phyloP scores from a whole-genome alignment of 2,797 vertebrate genomes.

The Arnoldichthys spilopterus region DNA sequence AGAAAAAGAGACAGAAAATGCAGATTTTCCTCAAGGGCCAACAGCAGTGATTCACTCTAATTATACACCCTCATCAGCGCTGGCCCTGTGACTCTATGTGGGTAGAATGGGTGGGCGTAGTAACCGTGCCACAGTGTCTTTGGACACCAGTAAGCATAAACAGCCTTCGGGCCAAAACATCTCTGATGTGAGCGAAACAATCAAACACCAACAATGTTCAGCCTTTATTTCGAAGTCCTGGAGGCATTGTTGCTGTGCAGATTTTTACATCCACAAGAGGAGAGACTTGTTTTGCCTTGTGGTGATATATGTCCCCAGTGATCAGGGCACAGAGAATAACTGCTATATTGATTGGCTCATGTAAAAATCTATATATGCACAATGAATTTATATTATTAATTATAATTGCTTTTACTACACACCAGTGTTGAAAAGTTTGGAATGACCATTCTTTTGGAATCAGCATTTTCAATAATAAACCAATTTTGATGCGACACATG shows the following conservation, averaged over 20 bases:
- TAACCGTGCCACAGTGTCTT: constrained; percentile 34
- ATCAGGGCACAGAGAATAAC: neutral
- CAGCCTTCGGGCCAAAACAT: constrained; percentile 43
- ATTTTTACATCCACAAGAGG: neutral
- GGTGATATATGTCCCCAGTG: neutral
- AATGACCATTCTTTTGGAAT: neutral
- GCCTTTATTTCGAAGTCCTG: constrained; percentile 19
- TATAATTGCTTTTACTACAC: neutral
- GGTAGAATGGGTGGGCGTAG: constrained; percentile 45
- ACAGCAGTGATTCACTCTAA: constrained; percentile 24
- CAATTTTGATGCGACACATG: neutral
- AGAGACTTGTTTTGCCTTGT: constrained; percentile 14
- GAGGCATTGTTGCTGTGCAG: constrained; percentile 22
- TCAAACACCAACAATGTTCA: constrained; percentile 29
- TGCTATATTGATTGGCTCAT: neutral
- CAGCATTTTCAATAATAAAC: neutral
- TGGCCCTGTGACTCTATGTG: constrained; percentile 40
- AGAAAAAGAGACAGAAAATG: constrained; percentile 34
- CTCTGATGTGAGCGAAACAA: constrained; percentile 35
- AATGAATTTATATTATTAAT: neutral
- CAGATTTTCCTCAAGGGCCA: constrained; percentile 9
- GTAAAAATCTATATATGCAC: neutral
- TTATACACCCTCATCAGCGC: constrained; percentile 42
- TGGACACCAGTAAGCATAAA: constrained; percentile 50
- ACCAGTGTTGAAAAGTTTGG: neutral